Conservation (phyloP, 64 coral and sea anemone species). For the Montipora cactus region DNA sequence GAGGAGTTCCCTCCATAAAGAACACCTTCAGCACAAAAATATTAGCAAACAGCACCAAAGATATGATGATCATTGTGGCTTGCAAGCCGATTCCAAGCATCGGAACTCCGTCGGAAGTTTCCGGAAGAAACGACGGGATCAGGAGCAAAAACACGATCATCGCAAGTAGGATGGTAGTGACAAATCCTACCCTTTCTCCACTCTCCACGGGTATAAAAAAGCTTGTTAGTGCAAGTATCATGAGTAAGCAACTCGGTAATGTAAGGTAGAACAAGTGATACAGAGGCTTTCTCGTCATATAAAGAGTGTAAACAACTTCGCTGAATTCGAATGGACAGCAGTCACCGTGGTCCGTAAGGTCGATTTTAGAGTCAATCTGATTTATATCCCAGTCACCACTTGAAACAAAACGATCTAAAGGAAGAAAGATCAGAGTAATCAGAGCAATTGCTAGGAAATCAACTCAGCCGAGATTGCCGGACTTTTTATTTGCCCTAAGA, state of each 20-base stretch:
- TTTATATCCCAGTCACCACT: slow-evolving; percentile 62
- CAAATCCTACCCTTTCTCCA: slow-evolving; percentile 75
- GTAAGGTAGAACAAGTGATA: slow-evolving; percentile 53
- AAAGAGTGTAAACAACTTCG: slow-evolving; percentile 11
- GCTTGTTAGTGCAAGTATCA: slow-evolving; percentile 21
- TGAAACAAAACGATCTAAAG: slow-evolving; percentile 49
- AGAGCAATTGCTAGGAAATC: background rate
- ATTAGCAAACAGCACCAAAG: slow-evolving; percentile 27
- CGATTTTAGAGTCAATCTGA: background rate
- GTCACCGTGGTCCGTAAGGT: slow-evolving; percentile 48
- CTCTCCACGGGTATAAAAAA: slow-evolving; percentile 69
- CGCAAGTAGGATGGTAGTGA: slow-evolving; percentile 63
- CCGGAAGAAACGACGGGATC: slow-evolving; percentile 58
- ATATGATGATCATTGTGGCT: slow-evolving; percentile 22
- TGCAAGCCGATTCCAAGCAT: slow-evolving; percentile 53
- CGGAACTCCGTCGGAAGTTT: slow-evolving; percentile 55
- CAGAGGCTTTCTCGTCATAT: slow-evolving; percentile 37
- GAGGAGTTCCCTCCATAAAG: slow-evolving; percentile 31
- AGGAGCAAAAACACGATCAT: slow-evolving; percentile 68
- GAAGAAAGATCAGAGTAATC: no score
- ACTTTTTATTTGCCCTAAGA: background rate
- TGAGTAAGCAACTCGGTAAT: slow-evolving; percentile 31
- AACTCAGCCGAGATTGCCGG: no score
- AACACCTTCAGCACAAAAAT: slow-evolving; percentile 57
- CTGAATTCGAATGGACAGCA: slow-evolving; percentile 55